Percentiles rank a stretch among this genome's conserved stretches.
phyloP scores from a whole-genome alignment of 2,113 vertebrate species.

The Sceloporus undulatus region DNA sequence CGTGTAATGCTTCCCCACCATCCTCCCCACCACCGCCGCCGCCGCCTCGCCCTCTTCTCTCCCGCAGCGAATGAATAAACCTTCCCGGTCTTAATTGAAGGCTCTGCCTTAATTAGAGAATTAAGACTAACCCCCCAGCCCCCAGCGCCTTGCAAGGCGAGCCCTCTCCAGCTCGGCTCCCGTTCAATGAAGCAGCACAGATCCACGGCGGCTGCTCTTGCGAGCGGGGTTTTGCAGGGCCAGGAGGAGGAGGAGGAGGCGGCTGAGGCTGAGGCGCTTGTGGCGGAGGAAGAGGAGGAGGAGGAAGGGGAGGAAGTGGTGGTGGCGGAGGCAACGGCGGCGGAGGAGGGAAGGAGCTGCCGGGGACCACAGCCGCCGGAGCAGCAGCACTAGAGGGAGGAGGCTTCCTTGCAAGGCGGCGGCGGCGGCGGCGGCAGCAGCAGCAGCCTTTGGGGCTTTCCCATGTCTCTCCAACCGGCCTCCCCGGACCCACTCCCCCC shows the following conservation, averaged over 20 bases:
- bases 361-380: slow-evolving; percentile 37
- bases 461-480: slow-evolving; percentile 61
- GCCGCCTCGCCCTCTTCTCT: not conserved
- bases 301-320: slow-evolving; percentile 20
- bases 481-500: slow-evolving; percentile 40
- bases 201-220: slow-evolving; percentile 54
- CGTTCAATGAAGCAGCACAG: slow-evolving; percentile 58
- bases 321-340: not conserved
- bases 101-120: slow-evolving; percentile 14
- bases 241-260: slow-evolving; percentile 54
- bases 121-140: not conserved
- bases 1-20: too few relatives aligned
- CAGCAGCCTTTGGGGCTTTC: slow-evolving; percentile 53
- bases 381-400: not conserved
- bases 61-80: slow-evolving; percentile 49
- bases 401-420: slow-evolving; percentile 59
- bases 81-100: slow-evolving; percentile 62
- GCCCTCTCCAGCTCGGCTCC: slow-evolving; percentile 53
- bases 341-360: slow-evolving; percentile 15
- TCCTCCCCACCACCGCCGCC: not conserved
- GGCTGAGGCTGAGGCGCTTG: not conserved
- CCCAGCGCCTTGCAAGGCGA: not conserved
- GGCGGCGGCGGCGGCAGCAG: slow-evolving; percentile 24
- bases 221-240: slow-evolving; percentile 54
- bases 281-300: not conserved